Evolutionary conservation across 2,113 vertebrate genomes (phyloP).

Genomic region (Gobio gobio): DNA sequence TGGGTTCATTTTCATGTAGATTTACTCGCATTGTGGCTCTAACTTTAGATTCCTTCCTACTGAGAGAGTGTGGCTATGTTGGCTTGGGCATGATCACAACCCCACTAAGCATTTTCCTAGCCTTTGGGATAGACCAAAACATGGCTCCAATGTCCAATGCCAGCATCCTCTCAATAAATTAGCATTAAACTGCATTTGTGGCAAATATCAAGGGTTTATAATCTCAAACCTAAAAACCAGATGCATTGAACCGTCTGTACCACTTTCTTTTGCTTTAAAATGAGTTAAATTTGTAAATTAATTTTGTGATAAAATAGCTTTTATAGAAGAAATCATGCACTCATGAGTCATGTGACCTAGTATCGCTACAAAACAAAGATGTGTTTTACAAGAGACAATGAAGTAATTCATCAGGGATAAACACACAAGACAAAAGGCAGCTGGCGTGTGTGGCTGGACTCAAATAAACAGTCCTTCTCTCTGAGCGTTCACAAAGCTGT

Average conservation of each 20-base stretch:
- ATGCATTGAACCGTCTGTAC: neutral
- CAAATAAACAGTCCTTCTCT: conserved; percentile 18
- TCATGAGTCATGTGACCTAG: neutral
- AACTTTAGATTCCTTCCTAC: conserved; percentile 7
- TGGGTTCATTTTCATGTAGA: neutral
- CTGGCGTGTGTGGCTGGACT: neutral
- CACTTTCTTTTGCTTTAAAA: neutral
- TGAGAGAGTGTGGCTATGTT: neutral
- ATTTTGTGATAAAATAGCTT: neutral
- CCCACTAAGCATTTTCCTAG: neutral
- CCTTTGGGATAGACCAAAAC: conserved; percentile 6
- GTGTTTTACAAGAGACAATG: conserved; percentile 32
- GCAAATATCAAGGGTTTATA: neutral
- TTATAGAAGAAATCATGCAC: neutral
- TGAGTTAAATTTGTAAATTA: neutral
- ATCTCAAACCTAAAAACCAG: neutral
- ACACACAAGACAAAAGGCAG: conserved; percentile 6
- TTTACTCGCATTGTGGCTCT: neutral
- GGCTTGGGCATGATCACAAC: neutral
- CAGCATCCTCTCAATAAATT: neutral
- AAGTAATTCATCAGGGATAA: conserved; percentile 14
- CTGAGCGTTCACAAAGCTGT: neutral
- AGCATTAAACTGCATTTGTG: neutral
- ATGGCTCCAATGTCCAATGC: neutral
- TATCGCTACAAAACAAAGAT: conserved; percentile 32